Percentiles rank a stretch among this genome's conserved stretches.
Evolutionary conservation across 2,113 vertebrate species (phyloP).

Genomic region (Tragulus kanchil): DNA sequence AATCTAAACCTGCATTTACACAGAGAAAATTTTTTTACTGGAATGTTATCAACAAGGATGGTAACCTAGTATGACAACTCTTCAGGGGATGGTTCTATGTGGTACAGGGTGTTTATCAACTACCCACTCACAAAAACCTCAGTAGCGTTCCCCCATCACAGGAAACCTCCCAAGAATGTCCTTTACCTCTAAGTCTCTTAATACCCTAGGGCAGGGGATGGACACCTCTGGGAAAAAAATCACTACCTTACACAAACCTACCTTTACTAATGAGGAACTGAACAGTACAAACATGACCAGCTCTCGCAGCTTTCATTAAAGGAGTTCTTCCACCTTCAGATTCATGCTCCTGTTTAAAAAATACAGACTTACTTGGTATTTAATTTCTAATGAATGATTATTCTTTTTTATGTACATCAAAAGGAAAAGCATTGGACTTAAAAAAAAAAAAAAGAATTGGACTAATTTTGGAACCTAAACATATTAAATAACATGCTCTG

Average conservation of each 20-base stretch:
- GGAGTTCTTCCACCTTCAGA: constrained; percentile 99
- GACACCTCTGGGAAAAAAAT: background rate
- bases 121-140: background rate
- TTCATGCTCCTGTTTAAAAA: constrained; percentile 94
- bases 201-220: background rate
- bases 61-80: background rate
- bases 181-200: background rate
- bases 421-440: background rate
- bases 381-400: background rate
- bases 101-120: background rate
- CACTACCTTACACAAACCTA: constrained; percentile 67
- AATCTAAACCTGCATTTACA: background rate
- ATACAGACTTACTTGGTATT: constrained; percentile 10
- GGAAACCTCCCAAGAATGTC: background rate
- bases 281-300: constrained; percentile 99
- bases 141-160: background rate
- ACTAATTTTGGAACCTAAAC: constrained; percentile 32
- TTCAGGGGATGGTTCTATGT: background rate
- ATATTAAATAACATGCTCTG: constrained; percentile 38
- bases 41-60: background rate
- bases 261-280: constrained; percentile 99
- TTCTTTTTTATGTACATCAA: constrained; percentile 41
- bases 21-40: background rate
- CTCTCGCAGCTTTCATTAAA: constrained; percentile 99
- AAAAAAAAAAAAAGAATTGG: background rate